phyloP scores from a whole-genome alignment of 2,888 invertebrate species.

The Cheilosia impressa region DNA sequence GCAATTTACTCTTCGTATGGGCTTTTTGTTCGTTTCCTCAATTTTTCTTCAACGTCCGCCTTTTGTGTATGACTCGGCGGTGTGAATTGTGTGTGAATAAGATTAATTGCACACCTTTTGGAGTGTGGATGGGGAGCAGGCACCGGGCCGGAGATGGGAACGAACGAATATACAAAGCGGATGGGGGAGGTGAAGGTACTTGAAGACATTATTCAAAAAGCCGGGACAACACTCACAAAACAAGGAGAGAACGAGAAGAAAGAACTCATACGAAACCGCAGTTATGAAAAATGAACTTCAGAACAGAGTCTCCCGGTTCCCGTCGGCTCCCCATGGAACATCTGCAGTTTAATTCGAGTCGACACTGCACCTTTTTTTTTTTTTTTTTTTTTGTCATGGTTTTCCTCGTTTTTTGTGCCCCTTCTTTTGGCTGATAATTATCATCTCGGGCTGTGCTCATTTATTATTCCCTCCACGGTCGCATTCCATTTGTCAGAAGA shows the following conservation, averaged over 20 bases:
- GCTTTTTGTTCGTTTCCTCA: conserved; percentile 28
- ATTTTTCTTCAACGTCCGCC: conserved; percentile 67
- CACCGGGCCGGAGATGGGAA: neutral
- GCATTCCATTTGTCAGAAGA: conserved; percentile 73
- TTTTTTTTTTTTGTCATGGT: conserved; percentile 5
- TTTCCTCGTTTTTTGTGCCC: too few species aligned
- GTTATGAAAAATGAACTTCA: conserved; percentile 69
- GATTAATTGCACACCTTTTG: conserved; percentile 73
- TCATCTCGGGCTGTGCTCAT: conserved; percentile 69
- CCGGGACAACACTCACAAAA: conserved; percentile 36
- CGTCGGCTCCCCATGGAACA: conserved; percentile 42
- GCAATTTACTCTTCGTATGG: conserved; percentile 44
- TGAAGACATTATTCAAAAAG: conserved; percentile 68
- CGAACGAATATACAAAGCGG: conserved; percentile 6
- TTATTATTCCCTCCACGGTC: conserved; percentile 74
- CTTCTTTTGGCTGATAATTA: conserved; percentile 66
- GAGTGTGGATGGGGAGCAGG: conserved; percentile 7
- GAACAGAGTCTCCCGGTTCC: neutral
- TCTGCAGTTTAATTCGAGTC: conserved; percentile 64
- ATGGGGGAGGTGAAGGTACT: conserved; percentile 13
- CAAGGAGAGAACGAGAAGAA: neutral
- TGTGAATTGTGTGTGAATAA: conserved; percentile 74
- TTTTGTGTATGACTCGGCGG: conserved; percentile 48
- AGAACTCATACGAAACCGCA: conserved; percentile 56
- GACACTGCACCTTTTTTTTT: conserved; percentile 52